These are phyloP conservation scores for Pelochelys cantorii DNA, from an alignment of 2,797 vertebrate genomes.

Conservation along the genomic window DNA sequence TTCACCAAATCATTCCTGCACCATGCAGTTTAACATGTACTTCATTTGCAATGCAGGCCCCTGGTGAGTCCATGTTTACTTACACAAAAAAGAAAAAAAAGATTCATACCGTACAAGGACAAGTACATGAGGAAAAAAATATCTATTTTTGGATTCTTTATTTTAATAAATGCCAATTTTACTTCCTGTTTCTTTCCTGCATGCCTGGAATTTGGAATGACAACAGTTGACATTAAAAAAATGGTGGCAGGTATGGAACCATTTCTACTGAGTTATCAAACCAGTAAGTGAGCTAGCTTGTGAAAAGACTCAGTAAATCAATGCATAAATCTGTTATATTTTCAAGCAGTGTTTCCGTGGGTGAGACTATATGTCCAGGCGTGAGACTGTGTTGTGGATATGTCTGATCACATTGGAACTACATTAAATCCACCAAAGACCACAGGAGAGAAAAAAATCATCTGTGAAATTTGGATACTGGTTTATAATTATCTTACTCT, in stretches of 20 bases:
- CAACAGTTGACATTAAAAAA: conserved; percentile 96
- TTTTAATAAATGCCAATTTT: conserved; percentile 62
- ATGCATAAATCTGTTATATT: background rate
- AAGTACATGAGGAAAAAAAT: background rate
- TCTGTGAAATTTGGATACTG: conserved; percentile 38
- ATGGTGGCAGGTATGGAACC: conserved; percentile 93
- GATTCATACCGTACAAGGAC: fast-evolving
- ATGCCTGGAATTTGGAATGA: conserved; percentile 88
- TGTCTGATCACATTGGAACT: background rate
- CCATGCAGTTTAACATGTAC: too few relatives aligned
- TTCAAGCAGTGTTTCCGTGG: conserved; percentile 5
- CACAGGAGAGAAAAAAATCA: conserved; percentile 24
- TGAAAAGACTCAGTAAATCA: background rate
- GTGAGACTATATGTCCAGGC: background rate
- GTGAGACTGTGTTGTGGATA: conserved; percentile 8
- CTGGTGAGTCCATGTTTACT: fast-evolving
- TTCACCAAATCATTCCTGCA: background rate
- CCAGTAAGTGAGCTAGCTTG: conserved; percentile 41
- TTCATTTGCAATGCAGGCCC: background rate
- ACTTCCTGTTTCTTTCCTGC: conserved; percentile 78
- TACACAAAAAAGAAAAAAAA: fast-evolving
- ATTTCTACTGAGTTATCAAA: conserved; percentile 21
- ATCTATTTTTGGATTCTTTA: background rate
- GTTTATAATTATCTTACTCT: background rate
- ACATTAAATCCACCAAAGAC: background rate